Conservation (phyloP, 2,797 vertebrate genomes). For the Esox lucius region DNA sequence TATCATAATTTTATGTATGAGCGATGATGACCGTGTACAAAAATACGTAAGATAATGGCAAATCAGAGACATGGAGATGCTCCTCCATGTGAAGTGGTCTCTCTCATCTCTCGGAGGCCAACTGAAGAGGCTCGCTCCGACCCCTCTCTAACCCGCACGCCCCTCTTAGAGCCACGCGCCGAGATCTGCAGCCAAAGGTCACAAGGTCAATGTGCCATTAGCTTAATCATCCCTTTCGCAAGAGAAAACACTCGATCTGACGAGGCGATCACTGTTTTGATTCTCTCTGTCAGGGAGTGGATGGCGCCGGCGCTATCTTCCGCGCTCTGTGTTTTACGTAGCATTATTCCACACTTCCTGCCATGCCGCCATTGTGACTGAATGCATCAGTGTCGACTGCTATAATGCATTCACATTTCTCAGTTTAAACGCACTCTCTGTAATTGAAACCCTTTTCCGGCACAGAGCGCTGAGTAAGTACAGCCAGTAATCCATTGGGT, state of each 20-base stretch:
- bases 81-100: neutral
- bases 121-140: constrained; percentile 1
- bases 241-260: constrained; percentile 15
- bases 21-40: too few relatives aligned
- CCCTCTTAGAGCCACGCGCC: neutral
- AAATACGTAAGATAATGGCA: neutral
- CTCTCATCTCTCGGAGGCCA: neutral
- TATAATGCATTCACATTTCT: constrained; percentile 46
- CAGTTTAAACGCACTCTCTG: constrained; percentile 51
- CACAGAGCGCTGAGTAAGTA: constrained; percentile 47
- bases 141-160: neutral
- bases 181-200: constrained; percentile 11
- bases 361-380: constrained; percentile 38
- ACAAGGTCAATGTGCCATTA: constrained; percentile 14
- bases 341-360: constrained; percentile 39
- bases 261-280: constrained; percentile 21
- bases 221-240: constrained; percentile 15
- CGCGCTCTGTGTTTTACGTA: constrained; percentile 29
- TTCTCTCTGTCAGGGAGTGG: neutral
- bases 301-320: constrained; percentile 26
- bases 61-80: neutral
- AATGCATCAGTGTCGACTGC: constrained; percentile 47
- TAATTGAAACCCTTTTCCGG: constrained; percentile 48
- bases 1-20: too few relatives aligned
- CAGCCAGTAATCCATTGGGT: neutral